Evolutionary conservation across 2,797 vertebrate species (phyloP), one percentile per base, ranked within the genome.

Genomic region (Nasua narica): DNA sequence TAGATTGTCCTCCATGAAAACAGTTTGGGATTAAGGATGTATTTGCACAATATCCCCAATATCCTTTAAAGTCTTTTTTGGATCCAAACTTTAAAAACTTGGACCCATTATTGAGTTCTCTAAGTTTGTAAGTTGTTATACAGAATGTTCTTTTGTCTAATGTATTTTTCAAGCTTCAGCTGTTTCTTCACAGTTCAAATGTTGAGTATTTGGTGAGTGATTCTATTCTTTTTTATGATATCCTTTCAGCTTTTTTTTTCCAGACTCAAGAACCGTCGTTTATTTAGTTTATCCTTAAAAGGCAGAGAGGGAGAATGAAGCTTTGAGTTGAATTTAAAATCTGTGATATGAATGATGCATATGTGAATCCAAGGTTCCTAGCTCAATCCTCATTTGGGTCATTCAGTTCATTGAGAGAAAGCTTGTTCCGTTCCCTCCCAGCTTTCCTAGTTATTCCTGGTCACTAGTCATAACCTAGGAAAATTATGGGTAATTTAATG

Each of bases 401-500:
- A 27, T 83, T 87, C n/a, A 35, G 37, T 78, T 87, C 4, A 60
- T 23, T 56, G 56, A 40, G 69, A 46, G 50, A 81, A 81, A 69
- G 65, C 40, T 65, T 62, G 10, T 94, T 67, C 27, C 67, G 0
- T 58, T 29, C 43, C 19, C 50, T 58, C 12, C 35, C 79, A 67
- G 37, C 35, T 81, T 92, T 89, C 69, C 89, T 94, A 50, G 60
- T 91, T 94, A 60, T 60, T 87, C 86, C 69, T 78, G 62, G 35
- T 92, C 56, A 37, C 56, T 89, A 52, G 46, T 85, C 54, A 52
- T 62, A 83, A 21, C 37, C 37, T 60, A 25, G 58, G 14, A 70
- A 46, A 65, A 67, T 81, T 62, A 72, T 60, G 19, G 35, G 10
- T 76, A 74, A 54, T 25, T 72, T 52, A 65, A 5, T 69, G 35